Base-by-base conservation (phyloP, 2,888 invertebrate genomes). In the Drosophila emarginata region DNA sequence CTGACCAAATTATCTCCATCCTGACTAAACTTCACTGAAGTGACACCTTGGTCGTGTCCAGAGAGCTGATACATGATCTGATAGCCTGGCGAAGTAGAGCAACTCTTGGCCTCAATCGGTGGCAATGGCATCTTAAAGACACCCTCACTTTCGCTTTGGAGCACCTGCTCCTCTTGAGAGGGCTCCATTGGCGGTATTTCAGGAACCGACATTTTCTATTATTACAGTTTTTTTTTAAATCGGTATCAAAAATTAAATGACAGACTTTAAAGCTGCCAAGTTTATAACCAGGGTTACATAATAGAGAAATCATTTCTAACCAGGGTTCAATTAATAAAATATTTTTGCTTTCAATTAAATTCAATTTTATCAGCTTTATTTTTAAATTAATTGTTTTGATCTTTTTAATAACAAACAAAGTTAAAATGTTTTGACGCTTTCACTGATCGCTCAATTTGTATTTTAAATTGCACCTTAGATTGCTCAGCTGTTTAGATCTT, bases 1-100 rank as follows among this genome's bases (percentile, higher is more conserved):
- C 98, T 98, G 15, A 98, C 98, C 69, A 99, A 93, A 98, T 98
- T 98, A 93, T 98, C 97, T 85, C 99, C 99, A 93, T 97, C 97
- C 2, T 98, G 98, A 93, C 98, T 98, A 92, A 99, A 99, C 93
- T 99, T 99, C 1, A 99, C 97, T 0, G 99, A 97, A 1, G 99
- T 98, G 23, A 99, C 97, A 37, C 98, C 98, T 92, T 98, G 98
- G 18, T 97, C 97, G 90, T 99, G 99, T 5, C 99, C 99, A 82
- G 97, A 97, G 79, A 99, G 94, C 26, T 98, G 98, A 89, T 97
- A 97, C 93, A 98, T 98, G 68, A 98, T 93, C 0, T 96, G 95
- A 91, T 99, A 99, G 91, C 98, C 99, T 80, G 99, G 98, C 93
- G 75, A 64, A 1, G 6, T 15, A 0, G 9, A 3, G 6, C 67